Percentiles rank a stretch among this genome's conserved stretches.
These are phyloP conservation scores for Philonicus albiceps DNA, from an alignment of 2,888 invertebrate species.

Conservation along the genomic window DNA sequence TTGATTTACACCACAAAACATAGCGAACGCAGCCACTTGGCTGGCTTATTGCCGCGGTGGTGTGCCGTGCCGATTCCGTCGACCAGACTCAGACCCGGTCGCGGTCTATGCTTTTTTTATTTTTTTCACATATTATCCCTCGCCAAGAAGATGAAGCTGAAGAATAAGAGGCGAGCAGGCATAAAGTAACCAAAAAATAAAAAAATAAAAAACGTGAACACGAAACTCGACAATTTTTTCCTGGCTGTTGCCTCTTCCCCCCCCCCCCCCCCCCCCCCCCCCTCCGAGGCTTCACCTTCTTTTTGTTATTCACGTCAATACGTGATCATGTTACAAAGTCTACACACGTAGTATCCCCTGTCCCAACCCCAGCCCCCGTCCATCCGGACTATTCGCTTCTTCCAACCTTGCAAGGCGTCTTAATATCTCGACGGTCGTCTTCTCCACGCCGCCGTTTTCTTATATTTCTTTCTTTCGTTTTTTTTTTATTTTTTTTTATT, in stretches of 20 bases:
- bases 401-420: conserved; percentile 4
- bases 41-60: neutral
- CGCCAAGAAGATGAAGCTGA: neutral
- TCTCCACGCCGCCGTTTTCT: neutral
- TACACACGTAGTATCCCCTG: neutral
- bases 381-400: neutral
- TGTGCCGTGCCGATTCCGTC: neutral
- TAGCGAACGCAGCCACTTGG: neutral
- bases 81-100: neutral
- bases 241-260: neutral
- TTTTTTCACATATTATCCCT: neutral
- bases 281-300: neutral
- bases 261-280: no score
- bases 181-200: neutral
- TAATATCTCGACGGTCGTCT: conserved; percentile 10
- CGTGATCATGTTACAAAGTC: conserved; percentile 34
- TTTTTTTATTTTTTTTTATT: neutral
- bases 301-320: conserved; percentile 30
- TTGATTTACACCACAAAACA: conserved; percentile 30
- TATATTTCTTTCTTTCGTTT: neutral
- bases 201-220: neutral
- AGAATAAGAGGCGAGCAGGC: neutral
- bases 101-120: neutral
- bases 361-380: neutral
- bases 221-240: conserved; percentile 25